phyloP scores from a whole-genome alignment of 2,888 invertebrate species.

The Synergus umbraculus region DNA sequence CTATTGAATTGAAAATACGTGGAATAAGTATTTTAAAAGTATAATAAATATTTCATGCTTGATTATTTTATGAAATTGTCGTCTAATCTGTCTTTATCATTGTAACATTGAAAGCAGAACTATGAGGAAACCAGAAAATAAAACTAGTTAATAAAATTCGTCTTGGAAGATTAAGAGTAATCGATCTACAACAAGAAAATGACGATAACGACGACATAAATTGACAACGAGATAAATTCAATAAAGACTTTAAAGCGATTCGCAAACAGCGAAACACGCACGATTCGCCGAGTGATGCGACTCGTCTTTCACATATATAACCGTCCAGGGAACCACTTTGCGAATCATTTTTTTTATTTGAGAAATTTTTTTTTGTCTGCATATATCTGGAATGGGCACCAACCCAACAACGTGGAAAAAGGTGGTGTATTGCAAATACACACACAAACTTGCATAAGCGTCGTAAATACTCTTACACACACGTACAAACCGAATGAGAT shows the following conservation, averaged over 20 bases:
- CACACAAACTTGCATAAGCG: background rate
- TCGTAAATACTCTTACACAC: background rate
- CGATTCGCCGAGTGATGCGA: background rate
- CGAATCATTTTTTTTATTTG: background rate
- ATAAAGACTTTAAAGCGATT: constrained; percentile 30
- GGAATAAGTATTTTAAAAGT: background rate
- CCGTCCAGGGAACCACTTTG: background rate
- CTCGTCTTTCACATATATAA: background rate
- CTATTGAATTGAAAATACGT: background rate
- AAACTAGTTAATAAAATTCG: constrained; percentile 23
- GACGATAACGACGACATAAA: constrained; percentile 19
- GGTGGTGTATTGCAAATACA: background rate
- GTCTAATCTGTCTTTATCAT: background rate
- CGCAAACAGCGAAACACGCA: constrained; percentile 18
- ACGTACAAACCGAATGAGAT: background rate
- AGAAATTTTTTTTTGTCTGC: background rate
- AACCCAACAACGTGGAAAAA: background rate
- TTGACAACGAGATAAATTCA: constrained; percentile 34
- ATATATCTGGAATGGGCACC: background rate
- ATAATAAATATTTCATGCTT: background rate
- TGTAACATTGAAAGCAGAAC: background rate
- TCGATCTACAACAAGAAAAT: constrained; percentile 38
- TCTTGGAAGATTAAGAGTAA: constrained; percentile 24
- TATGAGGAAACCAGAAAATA: background rate
- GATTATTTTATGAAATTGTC: background rate